These are phyloP conservation scores for Drosophila nigrodunni DNA, from an alignment of 1,140 invertebrate species.

Conservation along the genomic window DNA sequence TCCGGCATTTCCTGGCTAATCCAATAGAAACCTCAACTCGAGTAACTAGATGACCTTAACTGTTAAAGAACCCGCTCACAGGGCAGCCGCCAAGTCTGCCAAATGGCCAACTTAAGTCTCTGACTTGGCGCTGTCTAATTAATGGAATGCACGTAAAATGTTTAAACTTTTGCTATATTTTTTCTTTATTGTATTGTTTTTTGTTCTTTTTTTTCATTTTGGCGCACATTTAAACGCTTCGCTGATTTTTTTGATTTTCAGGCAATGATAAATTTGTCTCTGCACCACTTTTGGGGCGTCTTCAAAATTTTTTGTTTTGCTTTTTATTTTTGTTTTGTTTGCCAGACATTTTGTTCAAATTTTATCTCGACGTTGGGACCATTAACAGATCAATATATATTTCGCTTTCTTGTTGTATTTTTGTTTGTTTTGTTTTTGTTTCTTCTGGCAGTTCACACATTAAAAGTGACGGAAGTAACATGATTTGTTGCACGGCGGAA, in stretches of 20 bases:
- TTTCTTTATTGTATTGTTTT: slow-evolving; percentile 23
- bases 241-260: slow-evolving; percentile 65
- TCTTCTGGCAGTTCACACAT: slow-evolving; percentile 63
- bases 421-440: slow-evolving; percentile 15
- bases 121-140: slow-evolving; percentile 55
- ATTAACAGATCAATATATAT: slow-evolving; percentile 76
- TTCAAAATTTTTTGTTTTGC: slow-evolving; percentile 24
- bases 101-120: slow-evolving; percentile 19
- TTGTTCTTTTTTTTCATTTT: slow-evolving; percentile 31
- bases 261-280: slow-evolving; percentile 63
- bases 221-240: slow-evolving; percentile 75
- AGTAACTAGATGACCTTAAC: slow-evolving; percentile 61
- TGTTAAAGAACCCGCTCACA: slow-evolving; percentile 57
- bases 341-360: slow-evolving; percentile 49
- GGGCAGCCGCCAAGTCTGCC: slow-evolving; percentile 45
- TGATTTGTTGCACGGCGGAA: slow-evolving; percentile 79
- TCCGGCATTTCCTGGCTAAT: slow-evolving; percentile 66
- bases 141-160: slow-evolving; percentile 73
- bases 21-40: slow-evolving; percentile 25
- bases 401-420: slow-evolving; percentile 43
- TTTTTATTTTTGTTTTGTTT: slow-evolving; percentile 6
- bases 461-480: slow-evolving; percentile 71
- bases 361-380: slow-evolving; percentile 55
- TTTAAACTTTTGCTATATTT: slow-evolving; percentile 41
- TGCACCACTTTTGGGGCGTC: slow-evolving; percentile 46